Evolutionary conservation across 2,113 vertebrate genomes (phyloP), one percentile per base, ranked within the genome.

Genomic region (Eidolon helvum): DNA sequence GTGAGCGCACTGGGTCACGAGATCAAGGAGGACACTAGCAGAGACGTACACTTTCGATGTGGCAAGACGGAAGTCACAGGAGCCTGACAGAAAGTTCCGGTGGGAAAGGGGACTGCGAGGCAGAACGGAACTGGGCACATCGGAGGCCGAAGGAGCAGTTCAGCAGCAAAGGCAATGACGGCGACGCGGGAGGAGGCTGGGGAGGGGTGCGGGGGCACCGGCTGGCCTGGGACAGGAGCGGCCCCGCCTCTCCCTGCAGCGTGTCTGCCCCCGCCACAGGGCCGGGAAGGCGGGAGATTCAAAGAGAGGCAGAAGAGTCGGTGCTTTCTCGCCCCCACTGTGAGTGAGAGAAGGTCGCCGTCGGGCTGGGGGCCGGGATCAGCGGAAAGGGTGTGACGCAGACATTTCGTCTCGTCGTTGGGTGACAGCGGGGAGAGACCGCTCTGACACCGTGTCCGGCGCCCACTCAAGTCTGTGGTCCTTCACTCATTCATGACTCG

Each of bases 261-360:
- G 69, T 38, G 65, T 63, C 57, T 84, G 66, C 16, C 82, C 75
- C 66, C 50, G n/a, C 10, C 66, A 66, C 1, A 69, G 63, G 68
- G 5, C 10, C 30, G 24, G 66, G 48, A 59, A 48, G 50, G 0
- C 48, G 19, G 26, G 65, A 69, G 40, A 86, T 16, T 92, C n/a
- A 72, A 15, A 63, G 71, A n/a, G n/a, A n/a, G n/a, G n/a, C n/a
- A 93, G 72, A 12, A 75, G 79, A 68, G 61, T 53, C 11, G 65
- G 26, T 50, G 22, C 4, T 78, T 82, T 93, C 7, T 3, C 22
- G 10, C 40, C 18, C n/a, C 91, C n/a, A 68, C 22, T 40, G 30
- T 63, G 78, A 69, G 33, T 18, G 15, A 57, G 6, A 74, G 48
- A 24, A 57, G 66, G 18, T 57, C 2, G 30, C 33, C 48, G 33